Evolutionary conservation across 2,113 vertebrate species (phyloP), one percentile per base, ranked within the genome.

Genomic region (Heterotilapia buettikoferi): DNA sequence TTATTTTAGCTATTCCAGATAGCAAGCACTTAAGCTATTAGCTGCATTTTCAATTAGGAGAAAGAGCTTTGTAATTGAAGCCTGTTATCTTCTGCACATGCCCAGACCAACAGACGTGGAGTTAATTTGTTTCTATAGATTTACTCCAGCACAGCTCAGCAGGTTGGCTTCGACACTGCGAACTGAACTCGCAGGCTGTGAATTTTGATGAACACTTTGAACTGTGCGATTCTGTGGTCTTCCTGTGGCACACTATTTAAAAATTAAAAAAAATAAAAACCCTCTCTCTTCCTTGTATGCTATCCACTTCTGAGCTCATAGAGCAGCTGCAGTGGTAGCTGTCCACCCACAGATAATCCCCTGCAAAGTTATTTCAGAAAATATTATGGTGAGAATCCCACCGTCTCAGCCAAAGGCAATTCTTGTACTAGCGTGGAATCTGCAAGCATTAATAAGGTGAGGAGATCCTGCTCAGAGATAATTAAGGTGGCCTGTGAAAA

Each of bases 51-150:
- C 90, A 94, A 94, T 95, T 93, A 95, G 90, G 84, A 92, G 85
- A 90, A 87, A 92, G 87, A 86, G 89, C 86, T 94, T 89, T 92
- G 88, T 91, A 93, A 93, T 90, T 90, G 89, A 91, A 90, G 90
- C 86, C 89, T 63, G 90, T 92, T 92, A 92, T 93, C 94, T 95
- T 92, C 84, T 84, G 88, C 90, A 92, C 91, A 93, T 93, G 90
- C 82, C 43, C 89, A 83, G 86, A 90, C 83, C 85, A 54, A 89
- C 80, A 91, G 82, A 86, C 89, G 82, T 81, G 52, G 82, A 94
- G 91, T 92, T 90, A 91, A 93, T 93, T 89, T 90, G 92, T 94
- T 92, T 89, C 91, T 87, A 93, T 94, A 92, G 94, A 93, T 92
- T 93, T 93, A 89, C 82, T 90, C 78, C 88, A 87, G 89, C 89